Base-by-base conservation (phyloP, 2,113 vertebrate species). In the Pseudolaguvia tuberculata region DNA sequence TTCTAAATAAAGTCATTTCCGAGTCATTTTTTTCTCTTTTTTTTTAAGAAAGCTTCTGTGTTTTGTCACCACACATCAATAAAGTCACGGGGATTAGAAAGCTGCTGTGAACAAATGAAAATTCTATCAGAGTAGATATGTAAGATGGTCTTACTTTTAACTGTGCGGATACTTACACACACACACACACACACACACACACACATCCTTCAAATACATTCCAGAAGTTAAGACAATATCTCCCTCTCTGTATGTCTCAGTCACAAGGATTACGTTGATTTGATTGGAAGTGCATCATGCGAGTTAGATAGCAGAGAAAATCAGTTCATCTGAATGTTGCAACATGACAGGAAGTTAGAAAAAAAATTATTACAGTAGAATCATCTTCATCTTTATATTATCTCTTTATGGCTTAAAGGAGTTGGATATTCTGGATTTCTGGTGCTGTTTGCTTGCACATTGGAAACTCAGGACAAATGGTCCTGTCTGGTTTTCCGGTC, bases 371-470 rank as follows among this genome's bases (percentile, higher is more conserved):
- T 35, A 35, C 3, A 35, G 11, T 35, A 62, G 48, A 50, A 21
- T 47, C 42, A 17, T 47, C 15, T 51, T 73, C 27, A 14, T n/a
- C n/a, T 45, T 48, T 31, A 48, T 55, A 56, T 20, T 4, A 4
- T 27, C 55, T 69, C 66, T 71, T 58, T 71, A 71, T 39, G 48
- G 48, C 17, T 35, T 7, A 13, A 39, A 42, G 72, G 9, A 47
- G 7, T 9, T 48, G 42, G 42, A 25, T 4, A 45, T 53, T 55
- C 29, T 66, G n/a, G 48, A 71, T n/a, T n/a, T n/a, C n/a, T n/a
- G n/a, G n/a, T n/a, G 39, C 76, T 50, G 50, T 70, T 21, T 55
- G 5, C 50, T 53, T 29, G 8, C 50, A 21, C 21, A 13, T 25
- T 35, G 7, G 39, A 27, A 56, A 75, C 25, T 50, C 63, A n/a